Evolutionary conservation across 2,113 vertebrate species (phyloP).

Genomic region (Grantiella picta): DNA sequence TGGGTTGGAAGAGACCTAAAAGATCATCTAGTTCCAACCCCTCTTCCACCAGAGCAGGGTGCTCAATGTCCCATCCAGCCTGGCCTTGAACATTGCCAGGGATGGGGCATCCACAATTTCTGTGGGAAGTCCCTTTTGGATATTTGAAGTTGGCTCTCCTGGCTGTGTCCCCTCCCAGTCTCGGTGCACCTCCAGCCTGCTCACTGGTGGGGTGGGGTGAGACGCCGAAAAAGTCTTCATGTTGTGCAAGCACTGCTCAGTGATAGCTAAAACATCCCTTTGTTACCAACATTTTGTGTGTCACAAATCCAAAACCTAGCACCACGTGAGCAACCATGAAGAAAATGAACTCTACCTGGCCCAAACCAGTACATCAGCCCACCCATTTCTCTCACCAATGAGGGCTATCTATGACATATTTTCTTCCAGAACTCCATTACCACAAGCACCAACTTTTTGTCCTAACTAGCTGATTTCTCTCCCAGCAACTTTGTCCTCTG

Average conservation of each 20-base stretch:
- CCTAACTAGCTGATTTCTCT: neutral
- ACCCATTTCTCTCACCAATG: neutral
- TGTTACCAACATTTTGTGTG: neutral
- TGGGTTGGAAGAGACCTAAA: neutral
- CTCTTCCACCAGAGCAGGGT: neutral
- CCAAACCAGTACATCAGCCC: neutral
- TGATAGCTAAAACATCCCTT: neutral
- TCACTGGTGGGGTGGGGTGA: rapidly evolving
- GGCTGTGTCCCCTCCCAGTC: neutral
- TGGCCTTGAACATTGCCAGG: neutral
- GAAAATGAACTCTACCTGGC: neutral
- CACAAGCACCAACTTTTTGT: neutral
- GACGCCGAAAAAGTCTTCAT: neutral
- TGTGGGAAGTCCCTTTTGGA: neutral
- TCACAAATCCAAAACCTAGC: neutral
- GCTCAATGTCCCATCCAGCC: neutral
- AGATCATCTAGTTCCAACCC: neutral
- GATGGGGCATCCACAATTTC: neutral
- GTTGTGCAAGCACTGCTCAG: neutral
- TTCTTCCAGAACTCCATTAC: neutral
- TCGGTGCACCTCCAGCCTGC: neutral
- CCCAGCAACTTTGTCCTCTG: neutral
- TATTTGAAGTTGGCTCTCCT: neutral
- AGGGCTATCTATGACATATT: neutral
- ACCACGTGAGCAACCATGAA: rapidly evolving